These are phyloP conservation scores for Enteromius radiatus DNA, from an alignment of 2,797 vertebrate genomes.

Conservation along the genomic window DNA sequence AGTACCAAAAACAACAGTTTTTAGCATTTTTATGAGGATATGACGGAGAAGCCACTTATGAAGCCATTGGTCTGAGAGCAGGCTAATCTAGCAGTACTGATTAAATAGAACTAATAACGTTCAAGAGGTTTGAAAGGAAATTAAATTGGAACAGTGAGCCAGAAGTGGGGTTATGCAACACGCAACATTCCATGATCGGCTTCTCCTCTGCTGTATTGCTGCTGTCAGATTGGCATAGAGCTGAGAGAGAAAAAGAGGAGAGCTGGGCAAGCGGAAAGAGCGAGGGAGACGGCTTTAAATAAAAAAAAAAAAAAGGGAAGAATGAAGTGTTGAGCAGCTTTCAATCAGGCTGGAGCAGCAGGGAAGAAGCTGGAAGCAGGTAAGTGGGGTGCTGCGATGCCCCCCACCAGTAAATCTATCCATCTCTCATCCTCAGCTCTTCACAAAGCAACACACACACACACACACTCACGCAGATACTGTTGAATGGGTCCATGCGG, in stretches of 20 bases:
- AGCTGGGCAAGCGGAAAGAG: conserved; percentile 2
- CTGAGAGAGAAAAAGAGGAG: conserved; percentile 27
- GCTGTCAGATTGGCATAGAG: conserved; percentile 30
- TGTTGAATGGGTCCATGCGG: conserved; percentile 42
- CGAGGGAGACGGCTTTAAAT: not conserved
- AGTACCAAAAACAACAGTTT: not conserved
- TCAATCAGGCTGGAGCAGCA: conserved; percentile 59
- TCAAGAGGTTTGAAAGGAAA: conserved; percentile 18
- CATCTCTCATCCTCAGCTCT: conserved; percentile 22
- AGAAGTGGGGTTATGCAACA: conserved; percentile 30
- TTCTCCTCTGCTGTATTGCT: conserved; percentile 23
- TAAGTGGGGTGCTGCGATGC: conserved; percentile 46
- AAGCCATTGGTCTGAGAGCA: not conserved
- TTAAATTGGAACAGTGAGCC: conserved; percentile 7
- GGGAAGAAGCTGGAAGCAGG: conserved; percentile 55
- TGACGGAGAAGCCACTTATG: not conserved
- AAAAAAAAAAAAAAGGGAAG: conserved; percentile 14
- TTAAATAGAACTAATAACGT: conserved; percentile 5
- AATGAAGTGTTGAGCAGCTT: conserved; percentile 50
- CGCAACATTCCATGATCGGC: conserved; percentile 13
- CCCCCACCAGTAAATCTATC: conserved; percentile 52
- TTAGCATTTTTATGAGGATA: not conserved
- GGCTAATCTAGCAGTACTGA: conserved; percentile 10
- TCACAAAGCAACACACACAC: conserved; percentile 27
- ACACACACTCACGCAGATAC: conserved; percentile 24